Evolutionary conservation across 1,140 invertebrate species (phyloP).

Genomic region (Venturia canescens): DNA sequence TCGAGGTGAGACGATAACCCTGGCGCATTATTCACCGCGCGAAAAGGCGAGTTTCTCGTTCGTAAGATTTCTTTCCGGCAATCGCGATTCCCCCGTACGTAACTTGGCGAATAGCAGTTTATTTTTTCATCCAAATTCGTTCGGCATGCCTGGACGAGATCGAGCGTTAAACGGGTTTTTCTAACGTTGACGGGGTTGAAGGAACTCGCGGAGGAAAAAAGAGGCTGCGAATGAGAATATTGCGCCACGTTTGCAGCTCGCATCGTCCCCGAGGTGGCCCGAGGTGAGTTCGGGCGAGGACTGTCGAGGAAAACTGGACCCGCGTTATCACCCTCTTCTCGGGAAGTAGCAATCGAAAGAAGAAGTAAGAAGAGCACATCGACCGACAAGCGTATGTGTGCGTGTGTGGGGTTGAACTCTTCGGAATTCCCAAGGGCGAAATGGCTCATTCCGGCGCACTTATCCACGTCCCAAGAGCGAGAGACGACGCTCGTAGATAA

Average conservation of each 20-base stretch:
- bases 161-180: not conserved
- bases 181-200: not conserved
- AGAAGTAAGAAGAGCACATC: conserved; percentile 46
- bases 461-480: conserved; percentile 51
- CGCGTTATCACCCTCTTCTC: conserved; percentile 30
- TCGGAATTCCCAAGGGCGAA: conserved; percentile 58
- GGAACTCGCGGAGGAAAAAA: not conserved
- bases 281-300: not conserved
- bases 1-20: conserved; percentile 74
- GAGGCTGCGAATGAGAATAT: not conserved
- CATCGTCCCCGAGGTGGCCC: conserved; percentile 20
- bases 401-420: conserved; percentile 47
- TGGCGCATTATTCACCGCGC: conserved; percentile 70
- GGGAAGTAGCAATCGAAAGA: conserved; percentile 20
- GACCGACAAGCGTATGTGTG: conserved; percentile 16
- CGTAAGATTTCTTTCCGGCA: conserved; percentile 41
- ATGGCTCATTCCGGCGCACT: conserved; percentile 62
- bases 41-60: conserved; percentile 42
- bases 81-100: conserved; percentile 52
- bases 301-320: conserved; percentile 2
- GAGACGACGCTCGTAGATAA: conserved; percentile 56
- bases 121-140: not conserved
- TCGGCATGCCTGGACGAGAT: not conserved
- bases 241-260: not conserved
- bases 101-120: not conserved